These are phyloP conservation scores for Siniperca undulata DNA, from an alignment of 2,797 vertebrate genomes.

Conservation along the genomic window DNA sequence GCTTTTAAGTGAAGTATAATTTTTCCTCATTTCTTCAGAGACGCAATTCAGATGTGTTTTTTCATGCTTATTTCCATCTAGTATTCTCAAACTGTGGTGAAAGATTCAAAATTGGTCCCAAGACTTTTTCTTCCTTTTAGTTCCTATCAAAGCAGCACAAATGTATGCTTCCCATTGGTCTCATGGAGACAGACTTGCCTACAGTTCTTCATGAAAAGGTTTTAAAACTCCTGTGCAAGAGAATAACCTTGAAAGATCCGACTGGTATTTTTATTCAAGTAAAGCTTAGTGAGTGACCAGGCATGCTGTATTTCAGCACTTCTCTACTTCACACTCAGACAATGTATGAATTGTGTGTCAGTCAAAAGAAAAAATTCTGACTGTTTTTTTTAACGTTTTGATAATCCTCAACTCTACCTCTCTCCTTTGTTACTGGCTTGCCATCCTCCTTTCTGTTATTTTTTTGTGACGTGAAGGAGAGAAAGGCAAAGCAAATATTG, in stretches of 20 bases:
- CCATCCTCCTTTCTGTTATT: not conserved
- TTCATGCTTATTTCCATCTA: not conserved
- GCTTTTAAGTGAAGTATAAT: slow-evolving; percentile 1
- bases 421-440: not conserved
- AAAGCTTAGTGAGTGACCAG: not conserved
- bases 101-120: slow-evolving; percentile 3
- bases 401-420: not conserved
- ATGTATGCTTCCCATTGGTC: not conserved
- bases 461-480: too few species aligned
- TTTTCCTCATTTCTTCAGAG: slow-evolving; percentile 12
- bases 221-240: not conserved
- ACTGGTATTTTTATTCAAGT: not conserved
- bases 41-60: not conserved
- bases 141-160: slow-evolving; percentile 3
- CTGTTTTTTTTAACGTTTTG: not conserved
- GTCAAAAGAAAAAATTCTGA: slow-evolving; percentile 4
- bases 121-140: not conserved
- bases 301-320: not conserved
- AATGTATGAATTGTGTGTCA: not conserved
- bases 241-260: not conserved
- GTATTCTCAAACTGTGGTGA: not conserved
- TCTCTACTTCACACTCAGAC: not conserved
- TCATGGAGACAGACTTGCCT: not conserved
- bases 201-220: not conserved
- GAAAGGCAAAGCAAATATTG: not conserved